Conservation (phyloP, 2,113 vertebrate genomes). For the Malurus melanocephalus region DNA sequence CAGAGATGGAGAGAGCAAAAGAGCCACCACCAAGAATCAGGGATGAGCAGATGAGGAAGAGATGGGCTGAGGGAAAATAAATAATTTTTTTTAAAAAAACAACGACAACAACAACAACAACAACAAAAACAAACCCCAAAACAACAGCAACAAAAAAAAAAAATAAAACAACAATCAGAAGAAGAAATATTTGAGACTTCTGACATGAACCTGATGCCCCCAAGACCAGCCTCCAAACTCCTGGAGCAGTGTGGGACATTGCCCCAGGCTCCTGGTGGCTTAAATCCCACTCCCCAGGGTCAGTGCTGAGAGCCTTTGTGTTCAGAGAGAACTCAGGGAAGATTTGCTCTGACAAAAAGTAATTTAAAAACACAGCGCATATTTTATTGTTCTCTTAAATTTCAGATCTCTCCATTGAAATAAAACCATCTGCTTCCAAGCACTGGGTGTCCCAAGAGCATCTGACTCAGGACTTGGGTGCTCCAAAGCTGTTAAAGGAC, state of each 20-base stretch:
- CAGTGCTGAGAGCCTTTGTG: background rate
- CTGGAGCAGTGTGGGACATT: background rate
- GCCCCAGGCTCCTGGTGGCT: background rate
- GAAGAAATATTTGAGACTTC: background rate
- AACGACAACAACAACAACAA: too few species aligned
- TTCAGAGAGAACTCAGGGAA: background rate
- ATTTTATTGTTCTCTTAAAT: background rate
- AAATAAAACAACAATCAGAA: too few species aligned
- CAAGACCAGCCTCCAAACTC: background rate
- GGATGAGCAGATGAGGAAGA: background rate
- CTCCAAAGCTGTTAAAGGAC: background rate
- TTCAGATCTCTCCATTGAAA: background rate
- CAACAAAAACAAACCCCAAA: too few species aligned
- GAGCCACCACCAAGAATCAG: background rate
- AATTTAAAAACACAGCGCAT: background rate
- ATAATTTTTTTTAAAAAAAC: too few species aligned
- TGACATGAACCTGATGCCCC: background rate
- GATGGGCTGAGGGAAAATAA: accelerated
- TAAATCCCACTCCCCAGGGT: background rate
- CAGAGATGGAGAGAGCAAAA: background rate
- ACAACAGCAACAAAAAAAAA: too few species aligned
- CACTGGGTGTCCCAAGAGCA: background rate
- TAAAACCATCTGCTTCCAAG: background rate
- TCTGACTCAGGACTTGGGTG: background rate
- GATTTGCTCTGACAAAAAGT: background rate